Evolutionary conservation across 2,888 invertebrate genomes (phyloP).

Genomic region (Autographa gamma): DNA sequence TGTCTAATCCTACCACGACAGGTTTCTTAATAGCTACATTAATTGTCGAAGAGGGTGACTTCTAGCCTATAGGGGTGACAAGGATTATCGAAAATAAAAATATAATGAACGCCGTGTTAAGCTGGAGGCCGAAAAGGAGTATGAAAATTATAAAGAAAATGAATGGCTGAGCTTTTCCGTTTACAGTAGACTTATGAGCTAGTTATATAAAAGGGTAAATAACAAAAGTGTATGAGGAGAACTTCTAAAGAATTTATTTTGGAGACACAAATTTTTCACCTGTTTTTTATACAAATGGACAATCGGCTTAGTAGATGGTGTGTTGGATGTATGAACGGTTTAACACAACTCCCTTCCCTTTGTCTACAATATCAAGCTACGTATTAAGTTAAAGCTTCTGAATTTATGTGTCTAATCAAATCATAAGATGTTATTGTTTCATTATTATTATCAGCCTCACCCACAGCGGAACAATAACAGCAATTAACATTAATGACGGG

Average conservation of each 20-base stretch:
- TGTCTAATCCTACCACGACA: slow-evolving; percentile 22
- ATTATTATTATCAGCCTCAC: slow-evolving; percentile 51
- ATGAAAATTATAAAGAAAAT: too few species aligned
- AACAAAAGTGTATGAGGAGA: too few species aligned
- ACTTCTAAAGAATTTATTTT: too few species aligned
- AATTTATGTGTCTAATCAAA: background rate
- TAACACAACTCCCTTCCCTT: background rate
- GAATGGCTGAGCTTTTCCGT: too few species aligned
- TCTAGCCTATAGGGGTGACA: background rate
- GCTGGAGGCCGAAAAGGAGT: too few species aligned
- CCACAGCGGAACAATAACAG: slow-evolving; percentile 55
- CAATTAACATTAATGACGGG: slow-evolving; percentile 70
- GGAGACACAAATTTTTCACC: too few species aligned
- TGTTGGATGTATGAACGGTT: background rate
- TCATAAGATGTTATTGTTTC: slow-evolving; percentile 30
- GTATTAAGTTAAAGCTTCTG: background rate
- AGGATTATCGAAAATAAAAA: slow-evolving; percentile 2
- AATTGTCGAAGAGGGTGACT: background rate
- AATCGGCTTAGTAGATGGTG: too few species aligned
- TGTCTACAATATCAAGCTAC: background rate
- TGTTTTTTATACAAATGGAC: too few species aligned
- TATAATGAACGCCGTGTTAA: too few species aligned
- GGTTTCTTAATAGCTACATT: slow-evolving; percentile 26
- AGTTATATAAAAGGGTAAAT: too few species aligned
- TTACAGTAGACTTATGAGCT: too few species aligned